A percentile compares a stretch with the other conserved stretches of the same genome.
These are phyloP conservation scores for Onchidella celtica DNA, from an alignment of 2,888 invertebrate species.

Conservation along the genomic window DNA sequence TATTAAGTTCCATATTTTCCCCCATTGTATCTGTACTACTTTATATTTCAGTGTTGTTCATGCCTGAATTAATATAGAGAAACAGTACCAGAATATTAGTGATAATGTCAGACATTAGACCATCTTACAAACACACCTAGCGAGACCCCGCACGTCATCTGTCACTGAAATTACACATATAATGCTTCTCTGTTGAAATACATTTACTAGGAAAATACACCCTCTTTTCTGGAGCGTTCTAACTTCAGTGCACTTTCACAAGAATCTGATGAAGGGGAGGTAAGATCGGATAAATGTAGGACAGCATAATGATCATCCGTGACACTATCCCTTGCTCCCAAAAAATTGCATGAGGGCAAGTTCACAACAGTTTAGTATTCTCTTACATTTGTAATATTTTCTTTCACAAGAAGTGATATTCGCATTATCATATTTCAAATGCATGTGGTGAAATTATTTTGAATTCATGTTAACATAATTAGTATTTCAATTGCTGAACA, in stretches of 20 bases:
- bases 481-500: no score
- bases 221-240: conserved; percentile 4
- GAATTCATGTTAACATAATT: no score
- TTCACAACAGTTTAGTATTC: neutral
- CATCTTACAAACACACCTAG: neutral
- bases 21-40: no score
- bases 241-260: neutral
- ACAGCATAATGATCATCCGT: neutral
- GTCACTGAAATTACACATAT: neutral
- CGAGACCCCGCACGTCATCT: neutral
- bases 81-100: neutral
- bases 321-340: neutral
- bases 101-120: neutral
- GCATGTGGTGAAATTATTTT: no score
- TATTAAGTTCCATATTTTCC: no score
- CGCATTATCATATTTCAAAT: no score
- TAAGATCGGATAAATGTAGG: conserved; percentile 26
- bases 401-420: no score
- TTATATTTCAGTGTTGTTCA: no score
- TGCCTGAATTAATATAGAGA: no score
- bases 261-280: conserved; percentile 29
- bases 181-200: conserved; percentile 21
- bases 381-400: no score
- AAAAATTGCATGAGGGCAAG: neutral
- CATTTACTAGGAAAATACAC: conserved; percentile 24